Evolutionary conservation across 2,113 vertebrate species (phyloP).

Genomic region (Cynocephalus volans): DNA sequence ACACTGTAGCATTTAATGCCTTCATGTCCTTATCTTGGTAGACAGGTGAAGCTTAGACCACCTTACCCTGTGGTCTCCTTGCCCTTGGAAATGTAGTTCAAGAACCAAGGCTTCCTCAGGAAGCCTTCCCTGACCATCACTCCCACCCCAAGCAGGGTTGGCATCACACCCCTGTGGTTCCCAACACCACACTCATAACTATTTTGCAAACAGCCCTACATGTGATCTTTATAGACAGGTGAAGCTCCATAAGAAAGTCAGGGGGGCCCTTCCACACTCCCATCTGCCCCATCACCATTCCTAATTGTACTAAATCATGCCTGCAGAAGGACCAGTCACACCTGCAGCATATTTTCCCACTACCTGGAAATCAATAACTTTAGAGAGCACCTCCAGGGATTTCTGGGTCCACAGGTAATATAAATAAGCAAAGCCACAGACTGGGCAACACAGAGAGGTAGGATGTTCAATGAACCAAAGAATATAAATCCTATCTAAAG

Average conservation of each 20-base stretch:
- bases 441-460: not conserved
- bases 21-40: not conserved
- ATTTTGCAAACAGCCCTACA: not conserved
- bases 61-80: not conserved
- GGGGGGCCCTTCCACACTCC: not conserved
- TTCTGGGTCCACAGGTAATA: not conserved
- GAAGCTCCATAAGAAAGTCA: not conserved
- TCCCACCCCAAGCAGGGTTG: rapidly evolving
- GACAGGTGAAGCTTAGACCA: not conserved
- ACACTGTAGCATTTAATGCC: not conserved
- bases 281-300: not conserved
- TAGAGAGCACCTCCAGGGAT: not conserved
- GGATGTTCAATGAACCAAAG: not conserved
- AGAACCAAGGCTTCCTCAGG: not conserved
- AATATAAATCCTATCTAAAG: not conserved
- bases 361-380: not conserved
- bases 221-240: not conserved
- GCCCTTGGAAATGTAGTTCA: not conserved
- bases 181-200: not conserved
- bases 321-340: not conserved
- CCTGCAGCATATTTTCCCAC: no score
- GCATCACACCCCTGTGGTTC: not conserved
- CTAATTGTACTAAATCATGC: not conserved
- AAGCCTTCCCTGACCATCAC: not conserved
- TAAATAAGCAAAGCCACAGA: not conserved